Conservation (phyloP, 2,113 vertebrate species). For the Sphaerodactylus townsendi region DNA sequence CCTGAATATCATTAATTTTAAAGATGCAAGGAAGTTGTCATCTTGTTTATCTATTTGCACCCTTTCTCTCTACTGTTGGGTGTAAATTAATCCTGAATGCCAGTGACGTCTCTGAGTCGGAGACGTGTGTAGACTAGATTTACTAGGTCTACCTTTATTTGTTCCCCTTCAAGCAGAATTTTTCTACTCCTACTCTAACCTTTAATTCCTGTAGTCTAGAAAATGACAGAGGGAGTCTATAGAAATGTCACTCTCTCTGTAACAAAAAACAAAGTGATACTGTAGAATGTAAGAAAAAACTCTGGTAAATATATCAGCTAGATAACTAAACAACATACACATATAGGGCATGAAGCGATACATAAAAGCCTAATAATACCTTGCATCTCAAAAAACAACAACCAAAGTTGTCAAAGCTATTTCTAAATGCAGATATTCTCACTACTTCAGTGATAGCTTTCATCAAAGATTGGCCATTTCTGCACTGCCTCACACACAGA, state of each 20-base stretch:
- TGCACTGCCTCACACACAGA: too few relatives aligned
- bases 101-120: background rate
- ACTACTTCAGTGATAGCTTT: background rate
- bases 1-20: background rate
- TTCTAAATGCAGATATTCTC: background rate
- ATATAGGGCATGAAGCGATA: slow-evolving; percentile 2
- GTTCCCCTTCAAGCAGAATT: slow-evolving; percentile 22
- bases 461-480: background rate
- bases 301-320: background rate
- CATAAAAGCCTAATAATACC: slow-evolving; percentile 1
- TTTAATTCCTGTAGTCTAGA: slow-evolving; percentile 44
- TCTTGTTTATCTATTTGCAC: background rate
- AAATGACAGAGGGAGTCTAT: slow-evolving; percentile 1
- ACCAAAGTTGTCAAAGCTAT: background rate
- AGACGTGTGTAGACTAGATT: slow-evolving; percentile 21
- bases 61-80: background rate
- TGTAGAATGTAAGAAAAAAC: background rate
- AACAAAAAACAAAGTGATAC: background rate
- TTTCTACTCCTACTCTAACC: slow-evolving; percentile 40
- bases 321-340: background rate
- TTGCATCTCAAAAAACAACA: background rate
- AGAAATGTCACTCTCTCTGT: slow-evolving; percentile 32
- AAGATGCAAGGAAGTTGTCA: background rate
- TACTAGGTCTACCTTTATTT: slow-evolving; percentile 13
- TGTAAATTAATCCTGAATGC: background rate